phyloP scores from a whole-genome alignment of 2,888 invertebrate species.

The Drosophila rubida region DNA sequence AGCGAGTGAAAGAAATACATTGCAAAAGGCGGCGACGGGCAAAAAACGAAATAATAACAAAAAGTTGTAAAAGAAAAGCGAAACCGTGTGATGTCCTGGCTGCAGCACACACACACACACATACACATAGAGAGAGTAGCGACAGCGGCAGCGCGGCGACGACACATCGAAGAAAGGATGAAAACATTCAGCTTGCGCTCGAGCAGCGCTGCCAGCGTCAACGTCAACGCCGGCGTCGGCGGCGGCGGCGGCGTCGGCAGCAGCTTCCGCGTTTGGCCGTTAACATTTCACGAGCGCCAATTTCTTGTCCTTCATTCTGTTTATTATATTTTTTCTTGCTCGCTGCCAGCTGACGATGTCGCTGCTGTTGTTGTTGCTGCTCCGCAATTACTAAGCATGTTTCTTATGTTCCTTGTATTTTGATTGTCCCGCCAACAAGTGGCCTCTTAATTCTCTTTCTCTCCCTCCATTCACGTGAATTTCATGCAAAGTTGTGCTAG shows the following conservation, averaged over 20 bases:
- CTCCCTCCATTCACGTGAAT: not conserved
- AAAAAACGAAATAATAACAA: conserved; percentile 79
- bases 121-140: conserved; percentile 35
- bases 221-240: conserved; percentile 16
- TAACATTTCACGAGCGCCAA: conserved; percentile 76
- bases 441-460: not conserved
- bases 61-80: conserved; percentile 81
- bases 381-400: conserved; percentile 37
- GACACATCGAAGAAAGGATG: conserved; percentile 78
- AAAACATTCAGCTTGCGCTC: conserved; percentile 62
- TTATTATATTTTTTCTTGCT: conserved; percentile 52
- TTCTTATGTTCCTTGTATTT: conserved; percentile 11
- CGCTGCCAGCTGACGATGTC: conserved; percentile 12
- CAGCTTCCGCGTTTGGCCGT: conserved; percentile 41
- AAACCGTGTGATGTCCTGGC: conserved; percentile 78
- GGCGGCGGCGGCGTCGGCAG: conserved; percentile 36
- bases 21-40: conserved; percentile 63
- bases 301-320: conserved; percentile 69
- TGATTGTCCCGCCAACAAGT: conserved; percentile 22
- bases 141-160: conserved; percentile 47
- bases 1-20: conserved; percentile 77
- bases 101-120: conserved; percentile 58
- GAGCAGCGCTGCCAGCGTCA: conserved; percentile 29
- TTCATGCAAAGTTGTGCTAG: not conserved
- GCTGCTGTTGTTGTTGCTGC: conserved; percentile 33